Evolutionary conservation across 2,113 vertebrate genomes (phyloP), one percentile per base, ranked within the genome.

Genomic region (Brienomyrus brachyistius): DNA sequence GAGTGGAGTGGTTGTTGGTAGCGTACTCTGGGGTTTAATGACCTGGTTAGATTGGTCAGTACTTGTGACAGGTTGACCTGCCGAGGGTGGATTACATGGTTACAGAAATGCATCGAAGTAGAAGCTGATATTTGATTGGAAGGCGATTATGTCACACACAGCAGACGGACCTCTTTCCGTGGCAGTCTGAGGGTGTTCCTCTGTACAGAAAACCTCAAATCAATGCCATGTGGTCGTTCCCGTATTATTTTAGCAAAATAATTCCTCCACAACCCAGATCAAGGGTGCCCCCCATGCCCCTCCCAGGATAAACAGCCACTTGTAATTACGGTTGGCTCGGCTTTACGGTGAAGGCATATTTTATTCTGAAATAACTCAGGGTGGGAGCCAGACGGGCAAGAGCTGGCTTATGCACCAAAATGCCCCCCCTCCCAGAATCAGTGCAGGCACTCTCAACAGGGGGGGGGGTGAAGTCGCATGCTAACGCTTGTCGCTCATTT

Each of bases 271-370:
- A 87, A 90, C 87, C 86, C 90, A 91, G 92, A 94, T 94, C 91
- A 94, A 93, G 92, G 92, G 50, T 91, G 50, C 89, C 35, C 89
- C 87, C 90, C n/a, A 86, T 51, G 5, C 85, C 51, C 89, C 90
- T 90, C 90, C 92, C 82, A 84, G 92, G 92, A 56, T 90, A 80
- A 89, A 92, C 89, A 90, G 82, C 52, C 89, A 92, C 92, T 92
- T 92, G 91, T 93, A 94, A 95, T 95, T 94, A 93, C 45, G 88
- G 89, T 21, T 74, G 92, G 93, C 93, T 94, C 90, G 88, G 91
- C 92, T 51, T 86, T n/a, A 6, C 19, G 13, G 47, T 27, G 83
- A 27, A 48, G 83, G 23, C 83, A 8, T 56, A 27, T 54, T 54
- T 87, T 27, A 84, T 84, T 84, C 45, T 21, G 40, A 84, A 84